These are phyloP conservation scores for Habropoda laboriosa DNA, from an alignment of 1,140 invertebrate genomes.

Conservation along the genomic window DNA sequence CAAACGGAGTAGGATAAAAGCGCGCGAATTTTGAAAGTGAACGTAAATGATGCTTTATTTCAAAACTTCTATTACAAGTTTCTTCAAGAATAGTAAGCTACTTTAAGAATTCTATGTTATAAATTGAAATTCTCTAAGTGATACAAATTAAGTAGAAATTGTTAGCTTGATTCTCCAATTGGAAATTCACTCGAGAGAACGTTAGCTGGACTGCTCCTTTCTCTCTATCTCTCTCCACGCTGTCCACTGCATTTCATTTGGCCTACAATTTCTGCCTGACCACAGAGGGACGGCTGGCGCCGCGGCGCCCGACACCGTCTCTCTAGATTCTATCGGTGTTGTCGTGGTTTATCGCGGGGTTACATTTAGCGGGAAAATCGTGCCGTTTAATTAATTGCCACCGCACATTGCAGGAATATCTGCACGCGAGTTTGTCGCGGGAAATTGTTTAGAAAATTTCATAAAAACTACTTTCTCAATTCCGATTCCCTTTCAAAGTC, in stretches of 20 bases:
- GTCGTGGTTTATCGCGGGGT: slow-evolving; percentile 19
- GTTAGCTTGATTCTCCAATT: background rate
- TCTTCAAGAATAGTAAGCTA: too few species aligned
- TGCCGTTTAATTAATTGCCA: background rate
- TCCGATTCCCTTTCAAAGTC: background rate
- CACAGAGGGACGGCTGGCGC: slow-evolving; percentile 54
- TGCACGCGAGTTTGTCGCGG: background rate
- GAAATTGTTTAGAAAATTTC: background rate
- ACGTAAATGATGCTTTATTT: too few species aligned
- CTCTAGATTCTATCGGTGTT: slow-evolving; percentile 20
- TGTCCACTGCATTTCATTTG: slow-evolving; percentile 29
- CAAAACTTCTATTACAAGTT: too few species aligned
- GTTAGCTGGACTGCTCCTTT: background rate
- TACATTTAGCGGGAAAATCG: background rate
- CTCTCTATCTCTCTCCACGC: background rate
- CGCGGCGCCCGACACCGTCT: slow-evolving; percentile 51
- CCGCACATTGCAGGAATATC: background rate
- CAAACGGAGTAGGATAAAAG: too few species aligned
- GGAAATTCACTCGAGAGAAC: background rate
- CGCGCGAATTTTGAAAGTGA: too few species aligned
- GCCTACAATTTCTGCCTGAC: slow-evolving; percentile 39
- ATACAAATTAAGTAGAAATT: too few species aligned
- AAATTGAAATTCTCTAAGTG: too few species aligned
- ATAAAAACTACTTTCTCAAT: background rate
- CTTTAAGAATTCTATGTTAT: too few species aligned